Evolutionary conservation across 2,888 invertebrate species (phyloP).

Genomic region (Pheosia gnoma): DNA sequence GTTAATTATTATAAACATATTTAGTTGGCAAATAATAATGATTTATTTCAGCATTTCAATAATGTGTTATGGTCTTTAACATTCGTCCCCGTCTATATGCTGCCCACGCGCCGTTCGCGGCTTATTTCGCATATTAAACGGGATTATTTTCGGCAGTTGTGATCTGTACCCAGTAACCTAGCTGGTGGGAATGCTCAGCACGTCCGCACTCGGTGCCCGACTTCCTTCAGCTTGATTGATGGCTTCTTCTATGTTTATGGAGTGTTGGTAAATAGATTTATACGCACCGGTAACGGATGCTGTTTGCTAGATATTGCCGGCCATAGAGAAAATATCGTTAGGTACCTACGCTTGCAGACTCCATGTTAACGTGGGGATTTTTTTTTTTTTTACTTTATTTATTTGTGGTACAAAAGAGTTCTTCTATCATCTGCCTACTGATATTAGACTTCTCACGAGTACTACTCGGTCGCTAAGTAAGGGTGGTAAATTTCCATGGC

Average conservation of each 20-base stretch:
- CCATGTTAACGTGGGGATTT: too few relatives aligned
- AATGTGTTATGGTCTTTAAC: not conserved
- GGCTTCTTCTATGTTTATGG: constrained; percentile 1
- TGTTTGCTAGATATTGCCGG: not conserved
- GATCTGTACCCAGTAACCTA: constrained; percentile 25
- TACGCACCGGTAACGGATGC: not conserved
- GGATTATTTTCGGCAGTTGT: constrained; percentile 29
- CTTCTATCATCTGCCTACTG: too few relatives aligned
- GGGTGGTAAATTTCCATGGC: too few relatives aligned
- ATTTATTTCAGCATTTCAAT: not conserved
- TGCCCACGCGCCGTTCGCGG: constrained; percentile 13
- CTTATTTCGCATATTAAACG: constrained; percentile 39
- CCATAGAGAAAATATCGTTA: too few relatives aligned
- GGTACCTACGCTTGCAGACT: too few relatives aligned
- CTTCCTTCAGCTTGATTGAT: constrained; percentile 29
- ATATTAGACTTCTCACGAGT: too few relatives aligned
- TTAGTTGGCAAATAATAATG: too few relatives aligned
- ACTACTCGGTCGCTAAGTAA: too few relatives aligned
- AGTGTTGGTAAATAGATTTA: constrained; percentile 3
- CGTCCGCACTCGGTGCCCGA: constrained; percentile 23
- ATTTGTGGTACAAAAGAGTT: too few relatives aligned
- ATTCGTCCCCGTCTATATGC: constrained; percentile 4
- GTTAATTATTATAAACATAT: too few relatives aligned
- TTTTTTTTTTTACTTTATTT: too few relatives aligned
- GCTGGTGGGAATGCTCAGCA: constrained; percentile 25